Conservation (phyloP, 2,113 vertebrate species). For the Podarcis muralis region DNA sequence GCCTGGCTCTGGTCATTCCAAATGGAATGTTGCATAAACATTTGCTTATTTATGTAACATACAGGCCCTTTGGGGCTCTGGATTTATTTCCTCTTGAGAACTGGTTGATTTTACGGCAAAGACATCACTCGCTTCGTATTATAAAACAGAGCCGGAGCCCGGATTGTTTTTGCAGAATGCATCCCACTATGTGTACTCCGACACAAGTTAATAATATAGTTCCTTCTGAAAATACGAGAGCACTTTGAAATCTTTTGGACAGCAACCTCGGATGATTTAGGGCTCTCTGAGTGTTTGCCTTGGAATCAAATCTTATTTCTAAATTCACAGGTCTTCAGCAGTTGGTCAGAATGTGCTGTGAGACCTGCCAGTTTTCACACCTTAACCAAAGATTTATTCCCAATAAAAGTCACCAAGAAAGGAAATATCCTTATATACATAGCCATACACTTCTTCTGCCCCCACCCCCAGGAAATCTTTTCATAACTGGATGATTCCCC, state of each 20-base stretch:
- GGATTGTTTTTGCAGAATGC: constrained; percentile 42
- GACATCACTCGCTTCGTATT: not conserved
- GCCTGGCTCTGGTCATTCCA: not conserved
- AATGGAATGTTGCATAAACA: constrained; percentile 28
- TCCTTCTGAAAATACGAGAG: constrained; percentile 65
- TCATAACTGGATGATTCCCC: not conserved
- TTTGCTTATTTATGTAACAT: constrained; percentile 53
- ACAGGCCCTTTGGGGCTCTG: constrained; percentile 24
- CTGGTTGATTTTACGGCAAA: constrained; percentile 59
- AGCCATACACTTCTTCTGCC: constrained; percentile 50
- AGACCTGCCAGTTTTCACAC: constrained; percentile 77
- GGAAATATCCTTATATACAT: not conserved
- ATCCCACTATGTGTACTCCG: constrained; percentile 41
- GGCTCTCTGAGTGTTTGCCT: constrained; percentile 73
- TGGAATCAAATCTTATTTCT: constrained; percentile 71
- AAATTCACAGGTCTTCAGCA: constrained; percentile 74
- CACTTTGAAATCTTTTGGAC: constrained; percentile 71
- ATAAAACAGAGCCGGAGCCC: constrained; percentile 51
- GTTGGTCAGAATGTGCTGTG: constrained; percentile 54
- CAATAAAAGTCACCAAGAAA: constrained; percentile 65
- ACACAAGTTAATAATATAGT: constrained; percentile 59
- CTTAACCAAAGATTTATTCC: constrained; percentile 57
- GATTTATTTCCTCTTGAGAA: constrained; percentile 54
- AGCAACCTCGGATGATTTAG: constrained; percentile 71
- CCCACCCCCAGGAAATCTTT: constrained; percentile 26